Base-by-base conservation (phyloP, 30 jellyfish, hydroid and myxozoan genomes). In the Hydractinia symbiolongicarpus region DNA sequence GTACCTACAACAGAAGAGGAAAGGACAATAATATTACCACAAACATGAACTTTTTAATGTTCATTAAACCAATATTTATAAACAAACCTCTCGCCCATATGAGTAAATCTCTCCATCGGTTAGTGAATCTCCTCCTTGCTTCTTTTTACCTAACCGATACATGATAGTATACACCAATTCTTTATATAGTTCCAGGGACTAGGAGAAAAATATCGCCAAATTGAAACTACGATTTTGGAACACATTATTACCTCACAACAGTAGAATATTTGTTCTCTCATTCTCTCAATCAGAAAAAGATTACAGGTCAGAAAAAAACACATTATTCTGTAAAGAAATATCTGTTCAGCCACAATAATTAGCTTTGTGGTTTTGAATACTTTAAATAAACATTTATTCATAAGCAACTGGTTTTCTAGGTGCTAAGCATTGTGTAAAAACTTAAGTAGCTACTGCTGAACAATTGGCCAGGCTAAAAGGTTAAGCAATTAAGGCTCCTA, bases 71-170 rank as follows among this genome's bases (percentile, higher is more conserved):
- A 58, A 7, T 9, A 40, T 53, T 0, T 11, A 19, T 11, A 16
- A 16, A 40, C 69, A 5, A 78, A 88, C 96, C 67, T 83, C 73
- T 81, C 78, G 88, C 66, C 91, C 96, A 74, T 89, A 89, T 4
- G 86, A 84, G 50, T 72, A 78, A 30, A 89, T 80, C 17, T 89
- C 96, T 15, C 96, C 96, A 71, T 87, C 95, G 17, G 78, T 89
- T 50, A 89, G 71, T 50, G 72, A 77, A 75, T 89, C 94, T 66
- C 76, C 86, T 4, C 95, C 88, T 19, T 83, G 87, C 62, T 70
- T 75, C 56, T 86, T 80, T 54, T 79, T 84, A 50, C 96, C 96
- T 44, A 89, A 88, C 60, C 83, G 96, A 75, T 89, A 82, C 50
- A 77, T 83, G 9, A 83, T 86, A 0, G 91, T 89, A 70, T 89